Evolutionary conservation across 2,113 vertebrate genomes (phyloP), one percentile per base, ranked within the genome.

Genomic region (Laticauda colubrina): DNA sequence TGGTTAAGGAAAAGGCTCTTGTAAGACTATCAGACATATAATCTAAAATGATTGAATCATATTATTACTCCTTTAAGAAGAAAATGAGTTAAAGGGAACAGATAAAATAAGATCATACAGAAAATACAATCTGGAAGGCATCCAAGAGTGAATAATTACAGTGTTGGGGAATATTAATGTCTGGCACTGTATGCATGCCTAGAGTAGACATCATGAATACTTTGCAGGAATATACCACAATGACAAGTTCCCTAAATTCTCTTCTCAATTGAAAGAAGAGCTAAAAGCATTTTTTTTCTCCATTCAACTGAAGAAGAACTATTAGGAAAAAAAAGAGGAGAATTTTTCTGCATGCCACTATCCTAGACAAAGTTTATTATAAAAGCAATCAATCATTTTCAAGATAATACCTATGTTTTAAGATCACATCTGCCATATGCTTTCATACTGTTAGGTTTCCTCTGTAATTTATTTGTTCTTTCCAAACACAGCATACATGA

Each of bases 401-500:
- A 34, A 51, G 5, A 39, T 48, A 90, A 53, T 39, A 87, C 64
- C 20, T 53, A 55, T 61, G 48, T 1, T 81, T 92, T 12, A 93
- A 92, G 93, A 56, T 43, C 45, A 48, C 29, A 45, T 61, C 2
- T 51, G 3, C 45, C 0, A 15, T 93, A 91, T 81, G 61, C 39
- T 15, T 89, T 93, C 75, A 34, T 88, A 21, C 0, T 57, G 43
- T 9, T 81, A 64, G 23, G 45, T 26, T 61, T 45, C 0, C 45
- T 2, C 26, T 64, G n/a, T 3, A 5, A 18, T 53, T 2, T 5
- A 1, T 92, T 81, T 54, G 24, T 93, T 75, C 51, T 95, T 54
- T 29, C 81, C 34, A 26, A 91, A 14, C 10, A 89, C 9, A 55
- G 26, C 90, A 94, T 94, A 15, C 48, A 0, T 45, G 89, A 94